phyloP scores from a whole-genome alignment of 2,113 vertebrate genomes.

The Erpornis zantholeuca region DNA sequence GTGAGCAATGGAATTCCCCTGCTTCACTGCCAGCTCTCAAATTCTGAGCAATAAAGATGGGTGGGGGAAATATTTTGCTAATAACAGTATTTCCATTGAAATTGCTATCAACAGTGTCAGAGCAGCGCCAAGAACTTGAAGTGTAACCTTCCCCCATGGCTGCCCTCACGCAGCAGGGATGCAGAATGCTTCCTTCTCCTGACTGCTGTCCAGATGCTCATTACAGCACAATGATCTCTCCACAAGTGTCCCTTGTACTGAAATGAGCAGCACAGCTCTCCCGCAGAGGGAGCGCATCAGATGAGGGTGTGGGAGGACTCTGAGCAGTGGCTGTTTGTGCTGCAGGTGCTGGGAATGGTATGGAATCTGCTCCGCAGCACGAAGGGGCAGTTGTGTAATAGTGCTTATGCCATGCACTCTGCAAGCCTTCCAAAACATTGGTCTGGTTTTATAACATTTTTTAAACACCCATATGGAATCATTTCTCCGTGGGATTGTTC shows the following conservation, averaged over 20 bases:
- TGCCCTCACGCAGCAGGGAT: background rate
- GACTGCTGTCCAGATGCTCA: background rate
- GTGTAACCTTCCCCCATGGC: fast-evolving
- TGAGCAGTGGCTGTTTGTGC: background rate
- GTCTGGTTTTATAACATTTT: background rate
- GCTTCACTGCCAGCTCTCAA: background rate
- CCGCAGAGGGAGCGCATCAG: background rate
- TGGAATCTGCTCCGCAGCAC: background rate
- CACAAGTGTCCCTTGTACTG: background rate
- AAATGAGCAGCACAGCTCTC: background rate
- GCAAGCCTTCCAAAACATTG: background rate
- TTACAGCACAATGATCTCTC: background rate
- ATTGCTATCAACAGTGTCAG: background rate
- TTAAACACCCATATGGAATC: background rate
- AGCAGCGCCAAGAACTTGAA: background rate
- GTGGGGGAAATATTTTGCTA: background rate
- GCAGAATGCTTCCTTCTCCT: background rate
- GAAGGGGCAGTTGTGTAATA: background rate
- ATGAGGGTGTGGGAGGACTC: background rate
- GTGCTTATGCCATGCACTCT: background rate
- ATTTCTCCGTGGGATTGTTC: background rate
- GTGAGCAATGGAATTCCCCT: background rate
- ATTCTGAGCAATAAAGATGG: background rate
- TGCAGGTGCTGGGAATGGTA: background rate
- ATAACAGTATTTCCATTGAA: background rate